Percentiles rank a stretch among this genome's conserved stretches.
Conservation (phyloP, 2,113 vertebrate genomes). For the Zingel zingel region DNA sequence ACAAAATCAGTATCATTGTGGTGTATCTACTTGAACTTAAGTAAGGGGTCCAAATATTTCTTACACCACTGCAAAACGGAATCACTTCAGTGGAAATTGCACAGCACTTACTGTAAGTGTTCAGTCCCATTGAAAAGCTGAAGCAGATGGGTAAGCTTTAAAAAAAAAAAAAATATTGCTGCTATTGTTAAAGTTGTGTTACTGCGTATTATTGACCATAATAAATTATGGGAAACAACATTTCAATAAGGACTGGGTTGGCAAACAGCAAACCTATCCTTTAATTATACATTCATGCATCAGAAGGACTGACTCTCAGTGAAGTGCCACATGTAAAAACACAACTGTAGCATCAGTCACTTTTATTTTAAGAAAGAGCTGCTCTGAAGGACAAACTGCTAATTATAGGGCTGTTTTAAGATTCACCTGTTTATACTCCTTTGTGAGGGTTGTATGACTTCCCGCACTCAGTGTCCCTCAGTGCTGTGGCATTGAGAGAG, state of each 20-base stretch:
- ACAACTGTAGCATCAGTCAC: background rate
- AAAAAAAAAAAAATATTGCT: background rate
- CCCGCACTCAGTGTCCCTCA: background rate
- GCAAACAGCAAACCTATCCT: slow-evolving; percentile 7
- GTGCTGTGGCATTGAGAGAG: slow-evolving; percentile 25
- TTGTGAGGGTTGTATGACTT: slow-evolving; percentile 12
- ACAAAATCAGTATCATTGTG: background rate
- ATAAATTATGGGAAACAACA: background rate
- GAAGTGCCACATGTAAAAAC: background rate
- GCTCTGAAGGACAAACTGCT: slow-evolving; percentile 23
- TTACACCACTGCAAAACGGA: background rate
- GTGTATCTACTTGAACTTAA: background rate
- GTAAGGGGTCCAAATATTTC: background rate
- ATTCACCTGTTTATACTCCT: slow-evolving; percentile 42
- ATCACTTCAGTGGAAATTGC: background rate
- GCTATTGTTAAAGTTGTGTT: background rate
- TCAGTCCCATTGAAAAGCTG: background rate
- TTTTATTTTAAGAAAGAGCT: slow-evolving; percentile 23
- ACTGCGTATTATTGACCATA: background rate
- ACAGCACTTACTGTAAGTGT: background rate
- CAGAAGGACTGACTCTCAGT: background rate
- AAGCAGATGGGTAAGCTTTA: background rate
- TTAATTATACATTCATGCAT: slow-evolving; percentile 28
- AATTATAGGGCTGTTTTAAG: slow-evolving; percentile 38
- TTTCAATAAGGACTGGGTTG: background rate